Base-by-base conservation (phyloP, 2,113 vertebrate species). In the Elachura formosa region DNA sequence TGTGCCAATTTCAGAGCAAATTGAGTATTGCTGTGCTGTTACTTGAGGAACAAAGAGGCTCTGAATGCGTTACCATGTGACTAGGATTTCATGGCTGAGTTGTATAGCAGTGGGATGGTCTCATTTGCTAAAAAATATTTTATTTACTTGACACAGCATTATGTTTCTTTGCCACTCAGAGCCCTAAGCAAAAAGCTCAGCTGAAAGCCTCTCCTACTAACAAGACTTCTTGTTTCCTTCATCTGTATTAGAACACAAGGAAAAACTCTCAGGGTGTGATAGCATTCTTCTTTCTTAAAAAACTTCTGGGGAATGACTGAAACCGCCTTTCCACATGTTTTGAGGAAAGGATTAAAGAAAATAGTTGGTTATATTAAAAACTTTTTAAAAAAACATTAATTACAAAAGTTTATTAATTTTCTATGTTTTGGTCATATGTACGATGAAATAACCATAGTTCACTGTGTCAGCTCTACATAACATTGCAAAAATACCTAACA, bases 391-490 rank as follows among this genome's bases (percentile, higher is more conserved):
- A 51, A 67, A 18, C 5, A 2, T 15, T 59, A 0, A 25, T 46
- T 71, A 49, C 6, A 48, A 22, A 67, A 49, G 15, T 49, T 62
- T 51, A 22, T 64, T 26, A 0, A 49, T 75, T 79, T 82, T 82
- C 43, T 79, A 13, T 0, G 0, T 62, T 84, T 85, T 38, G 33
- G 17, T 49, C 9, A 11, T 25, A 28, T 15, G 1, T 51, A 23
- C 13, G 17, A 68, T 40, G 52, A 87, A 94, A 55, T 73, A 85
- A 28, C 12, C 56, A 25, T n/a, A 10, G 7, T 34, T 78, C 48
- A 24, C 31, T 49, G 6, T 45, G 22, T 8, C 8, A 43, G 31
- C 19, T 74, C 19, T 28, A 55, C 31, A 16, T 22, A 77, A 43
- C 84, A 17, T 45, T 34, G 5, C 36, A 46, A 79, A 87, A 48